Percentiles rank a stretch among this genome's conserved stretches.
Conservation (phyloP, 2,113 vertebrate genomes). For the Rhineura floridana region DNA sequence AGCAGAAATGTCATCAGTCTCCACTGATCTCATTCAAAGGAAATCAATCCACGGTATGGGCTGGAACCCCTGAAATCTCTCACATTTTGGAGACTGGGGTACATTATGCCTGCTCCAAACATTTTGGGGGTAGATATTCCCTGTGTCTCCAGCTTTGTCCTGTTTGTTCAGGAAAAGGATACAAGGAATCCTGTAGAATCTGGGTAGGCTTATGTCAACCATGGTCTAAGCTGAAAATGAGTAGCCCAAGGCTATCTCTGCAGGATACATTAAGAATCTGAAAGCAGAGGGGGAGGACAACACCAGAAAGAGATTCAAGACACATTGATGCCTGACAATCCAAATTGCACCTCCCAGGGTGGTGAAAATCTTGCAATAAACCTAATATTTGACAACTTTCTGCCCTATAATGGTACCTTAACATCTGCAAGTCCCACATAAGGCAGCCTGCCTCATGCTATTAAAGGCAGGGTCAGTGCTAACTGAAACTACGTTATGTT, state of each 20-base stretch:
- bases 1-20: too few species aligned
- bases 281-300: not conserved
- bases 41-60: too few species aligned
- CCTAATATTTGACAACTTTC: not conserved
- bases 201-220: not conserved
- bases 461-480: not conserved
- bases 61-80: too few species aligned
- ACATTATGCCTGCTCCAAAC: not conserved
- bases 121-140: not conserved
- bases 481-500: not conserved
- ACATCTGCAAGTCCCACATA: not conserved
- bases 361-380: not conserved
- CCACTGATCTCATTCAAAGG: too few species aligned
- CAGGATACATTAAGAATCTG: not conserved
- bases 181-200: not conserved
- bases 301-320: not conserved
- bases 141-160: not conserved
- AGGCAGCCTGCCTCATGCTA: not conserved
- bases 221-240: not conserved
- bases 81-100: too few species aligned
- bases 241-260: not conserved
- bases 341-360: not conserved
- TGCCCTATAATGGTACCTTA: not conserved
- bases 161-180: not conserved
- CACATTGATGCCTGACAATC: not conserved